Percentiles rank a stretch among this genome's conserved stretches.
phyloP scores from a whole-genome alignment of 2,888 invertebrate species.

The Aromia moschata region DNA sequence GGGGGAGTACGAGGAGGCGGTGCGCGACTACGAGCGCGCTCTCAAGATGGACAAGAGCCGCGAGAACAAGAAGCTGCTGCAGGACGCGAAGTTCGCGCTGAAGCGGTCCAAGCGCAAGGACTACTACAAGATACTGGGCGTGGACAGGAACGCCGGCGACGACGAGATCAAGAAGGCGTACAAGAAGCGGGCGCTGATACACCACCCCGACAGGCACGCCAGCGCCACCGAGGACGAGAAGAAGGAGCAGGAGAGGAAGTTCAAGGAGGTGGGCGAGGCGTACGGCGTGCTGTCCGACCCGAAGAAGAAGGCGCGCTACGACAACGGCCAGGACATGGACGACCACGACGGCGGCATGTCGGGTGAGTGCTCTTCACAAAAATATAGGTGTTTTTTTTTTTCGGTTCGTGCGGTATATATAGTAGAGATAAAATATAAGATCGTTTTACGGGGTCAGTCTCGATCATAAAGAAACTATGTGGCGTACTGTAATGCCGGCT shows the following conservation, averaged over 20 bases:
- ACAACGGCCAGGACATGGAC: conserved; percentile 90
- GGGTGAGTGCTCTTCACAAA: conserved; percentile 50
- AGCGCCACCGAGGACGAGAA: conserved; percentile 84
- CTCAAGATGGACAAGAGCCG: conserved; percentile 83
- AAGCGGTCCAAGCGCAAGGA: conserved; percentile 95
- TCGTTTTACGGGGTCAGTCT: too few species aligned
- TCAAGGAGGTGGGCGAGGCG: conserved; percentile 97
- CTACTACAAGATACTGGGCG: conserved; percentile 93
- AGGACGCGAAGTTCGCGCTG: conserved; percentile 87
- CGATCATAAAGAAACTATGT: too few species aligned
- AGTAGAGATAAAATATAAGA: too few species aligned
- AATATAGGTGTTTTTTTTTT: too few species aligned
- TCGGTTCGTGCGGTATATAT: too few species aligned
- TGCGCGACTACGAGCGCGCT: conserved; percentile 88
- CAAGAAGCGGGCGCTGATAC: conserved; percentile 86
- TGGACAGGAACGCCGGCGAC: conserved; percentile 82
- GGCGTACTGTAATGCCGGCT: too few species aligned
- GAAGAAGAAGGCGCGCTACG: conserved; percentile 89
- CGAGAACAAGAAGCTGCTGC: conserved; percentile 81
- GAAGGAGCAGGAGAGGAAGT: conserved; percentile 91
- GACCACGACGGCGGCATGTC: conserved; percentile 71
- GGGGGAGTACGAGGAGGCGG: conserved; percentile 87
- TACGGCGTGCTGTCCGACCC: conserved; percentile 91
- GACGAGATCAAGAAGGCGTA: conserved; percentile 97
- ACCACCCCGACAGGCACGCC: conserved; percentile 95